Percentiles rank a stretch among this genome's conserved stretches.
Conservation (phyloP, 2,888 invertebrate genomes). For the Melangyna quadrimaculata region DNA sequence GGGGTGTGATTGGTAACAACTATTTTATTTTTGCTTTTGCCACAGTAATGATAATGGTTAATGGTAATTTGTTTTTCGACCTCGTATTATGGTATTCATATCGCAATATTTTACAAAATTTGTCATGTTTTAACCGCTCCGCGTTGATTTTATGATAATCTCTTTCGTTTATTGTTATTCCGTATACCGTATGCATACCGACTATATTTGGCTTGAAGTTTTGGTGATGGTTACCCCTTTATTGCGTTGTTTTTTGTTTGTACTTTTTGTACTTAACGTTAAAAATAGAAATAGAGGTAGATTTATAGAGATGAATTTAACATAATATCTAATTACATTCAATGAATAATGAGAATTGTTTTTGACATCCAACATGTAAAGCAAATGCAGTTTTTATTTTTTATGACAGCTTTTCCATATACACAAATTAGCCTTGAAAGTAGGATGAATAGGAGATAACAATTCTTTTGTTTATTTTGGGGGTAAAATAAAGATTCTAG, state of each 20-base stretch:
- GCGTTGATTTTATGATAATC: constrained; percentile 69
- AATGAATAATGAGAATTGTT: constrained; percentile 12
- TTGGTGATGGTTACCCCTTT: constrained; percentile 38
- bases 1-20: constrained; percentile 71
- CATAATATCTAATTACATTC: constrained; percentile 10
- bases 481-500: neutral
- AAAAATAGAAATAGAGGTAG: too few relatives aligned
- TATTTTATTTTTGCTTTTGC: constrained; percentile 57
- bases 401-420: neutral
- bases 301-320: constrained; percentile 47
- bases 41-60: constrained; percentile 65
- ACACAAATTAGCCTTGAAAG: neutral
- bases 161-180: constrained; percentile 26
- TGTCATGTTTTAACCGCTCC: constrained; percentile 66
- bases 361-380: constrained; percentile 15
- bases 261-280: constrained; percentile 34
- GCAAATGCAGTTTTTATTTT: constrained; percentile 16
- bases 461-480: neutral
- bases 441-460: neutral
- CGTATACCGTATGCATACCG: neutral
- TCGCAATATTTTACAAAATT: constrained; percentile 66
- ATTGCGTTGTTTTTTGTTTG: constrained; percentile 39
- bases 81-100: constrained; percentile 56
- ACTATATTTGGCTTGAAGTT: neutral
- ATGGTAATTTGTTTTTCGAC: constrained; percentile 67